These are phyloP conservation scores for Tamias sibiricus DNA, from an alignment of 2,113 vertebrate genomes.

Conservation along the genomic window DNA sequence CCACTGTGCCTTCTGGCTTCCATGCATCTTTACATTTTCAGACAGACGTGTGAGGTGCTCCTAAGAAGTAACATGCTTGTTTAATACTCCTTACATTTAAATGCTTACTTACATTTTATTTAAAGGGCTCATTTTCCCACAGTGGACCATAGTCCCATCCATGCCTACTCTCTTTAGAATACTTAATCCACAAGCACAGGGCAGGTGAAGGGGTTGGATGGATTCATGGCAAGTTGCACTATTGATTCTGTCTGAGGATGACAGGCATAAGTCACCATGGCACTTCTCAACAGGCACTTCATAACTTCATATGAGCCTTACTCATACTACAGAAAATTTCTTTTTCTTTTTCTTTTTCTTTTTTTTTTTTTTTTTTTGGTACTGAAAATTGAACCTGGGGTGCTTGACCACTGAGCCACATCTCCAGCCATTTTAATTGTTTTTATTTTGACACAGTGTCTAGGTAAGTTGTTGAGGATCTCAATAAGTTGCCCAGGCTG, in stretches of 20 bases:
- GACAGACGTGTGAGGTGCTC: neutral
- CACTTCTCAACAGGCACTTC: neutral
- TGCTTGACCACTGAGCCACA: too few relatives aligned
- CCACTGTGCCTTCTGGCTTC: too few relatives aligned
- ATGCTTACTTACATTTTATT: neutral
- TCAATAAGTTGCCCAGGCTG: too few relatives aligned
- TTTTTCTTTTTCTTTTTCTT: too few relatives aligned
- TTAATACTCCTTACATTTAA: too few relatives aligned
- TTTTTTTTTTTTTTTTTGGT: too few relatives aligned
- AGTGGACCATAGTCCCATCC: neutral
- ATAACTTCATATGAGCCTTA: neutral
- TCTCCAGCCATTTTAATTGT: too few relatives aligned
- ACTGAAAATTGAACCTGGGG: too few relatives aligned
- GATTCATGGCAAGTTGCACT: too few relatives aligned
- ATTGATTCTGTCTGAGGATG: neutral
- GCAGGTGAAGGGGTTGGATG: neutral
- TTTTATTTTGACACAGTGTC: too few relatives aligned
- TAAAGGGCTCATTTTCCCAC: neutral
- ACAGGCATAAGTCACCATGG: neutral
- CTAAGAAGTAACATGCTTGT: neutral
- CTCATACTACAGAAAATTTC: neutral
- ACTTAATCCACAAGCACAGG: neutral
- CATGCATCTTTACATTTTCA: accelerated
- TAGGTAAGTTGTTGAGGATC: too few relatives aligned
- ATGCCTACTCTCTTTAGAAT: neutral